Evolutionary conservation across 2,888 invertebrate genomes (phyloP).

Genomic region (Carcina quercana): DNA sequence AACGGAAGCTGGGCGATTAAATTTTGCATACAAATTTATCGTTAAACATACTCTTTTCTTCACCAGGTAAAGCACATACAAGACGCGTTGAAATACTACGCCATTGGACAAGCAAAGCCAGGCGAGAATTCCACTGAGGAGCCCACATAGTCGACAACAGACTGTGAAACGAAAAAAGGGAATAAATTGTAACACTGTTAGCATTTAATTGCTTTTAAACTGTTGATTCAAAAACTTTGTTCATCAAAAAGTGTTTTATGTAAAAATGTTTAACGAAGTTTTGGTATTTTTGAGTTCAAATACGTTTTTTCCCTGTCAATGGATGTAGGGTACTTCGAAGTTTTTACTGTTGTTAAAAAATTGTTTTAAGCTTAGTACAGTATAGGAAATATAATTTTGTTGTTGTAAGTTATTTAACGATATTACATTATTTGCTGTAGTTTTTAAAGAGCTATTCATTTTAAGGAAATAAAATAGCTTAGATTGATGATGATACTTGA

Average conservation of each 20-base stretch:
- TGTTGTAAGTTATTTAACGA: too few relatives aligned
- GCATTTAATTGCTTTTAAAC: constrained; percentile 33
- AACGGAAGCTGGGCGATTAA: too few relatives aligned
- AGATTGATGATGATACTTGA: too few relatives aligned
- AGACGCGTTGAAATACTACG: constrained; percentile 77
- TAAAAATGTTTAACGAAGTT: constrained; percentile 29
- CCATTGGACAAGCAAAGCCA: constrained; percentile 65
- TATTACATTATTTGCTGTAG: too few relatives aligned
- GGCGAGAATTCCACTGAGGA: constrained; percentile 44
- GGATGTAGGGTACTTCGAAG: too few relatives aligned
- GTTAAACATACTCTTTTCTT: too few relatives aligned
- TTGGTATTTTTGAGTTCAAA: constrained; percentile 22
- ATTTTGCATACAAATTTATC: too few relatives aligned
- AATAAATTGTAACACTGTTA: constrained; percentile 22
- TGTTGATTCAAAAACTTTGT: constrained; percentile 36
- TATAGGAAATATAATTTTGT: too few relatives aligned
- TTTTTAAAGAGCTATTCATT: too few relatives aligned
- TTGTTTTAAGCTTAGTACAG: too few relatives aligned
- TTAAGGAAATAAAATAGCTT: too few relatives aligned
- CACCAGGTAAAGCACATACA: constrained; percentile 78
- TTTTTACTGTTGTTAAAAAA: too few relatives aligned
- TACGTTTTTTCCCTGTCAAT: constrained; percentile 14
- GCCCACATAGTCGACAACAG: constrained; percentile 42
- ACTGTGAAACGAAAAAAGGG: constrained; percentile 1
- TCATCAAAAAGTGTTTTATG: constrained; percentile 34